Percentiles rank a stretch among this genome's conserved stretches.
phyloP scores from a whole-genome alignment of 2,888 invertebrate genomes.

The Opisthograptis luteolata region DNA sequence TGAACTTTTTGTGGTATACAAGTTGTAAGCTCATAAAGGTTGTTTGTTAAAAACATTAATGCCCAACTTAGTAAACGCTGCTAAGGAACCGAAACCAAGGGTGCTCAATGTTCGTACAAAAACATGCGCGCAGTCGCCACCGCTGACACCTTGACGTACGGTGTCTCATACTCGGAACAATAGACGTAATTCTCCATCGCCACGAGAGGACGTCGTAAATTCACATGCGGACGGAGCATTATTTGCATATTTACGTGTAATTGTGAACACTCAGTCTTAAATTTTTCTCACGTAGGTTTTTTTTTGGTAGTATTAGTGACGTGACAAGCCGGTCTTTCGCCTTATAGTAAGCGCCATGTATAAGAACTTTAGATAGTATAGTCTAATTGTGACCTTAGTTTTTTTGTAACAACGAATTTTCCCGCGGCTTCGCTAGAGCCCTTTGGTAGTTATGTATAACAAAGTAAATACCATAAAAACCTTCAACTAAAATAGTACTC shows the following conservation, averaged over 20 bases:
- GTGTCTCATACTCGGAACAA: constrained; percentile 38
- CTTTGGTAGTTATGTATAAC: too few relatives aligned
- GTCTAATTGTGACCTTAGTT: too few relatives aligned
- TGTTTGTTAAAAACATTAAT: too few relatives aligned
- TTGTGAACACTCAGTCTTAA: background rate
- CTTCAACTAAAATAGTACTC: too few relatives aligned
- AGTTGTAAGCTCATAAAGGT: too few relatives aligned
- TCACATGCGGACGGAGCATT: constrained; percentile 1
- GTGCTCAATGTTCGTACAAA: constrained; percentile 33
- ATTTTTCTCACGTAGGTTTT: background rate
- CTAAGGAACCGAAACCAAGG: constrained; percentile 8
- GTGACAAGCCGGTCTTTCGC: too few relatives aligned
- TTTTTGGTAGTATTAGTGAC: background rate
- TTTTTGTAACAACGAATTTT: too few relatives aligned
- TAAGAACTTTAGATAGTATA: too few relatives aligned
- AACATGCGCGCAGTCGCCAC: constrained; percentile 14
- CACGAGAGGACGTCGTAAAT: constrained; percentile 16
- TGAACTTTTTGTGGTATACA: too few relatives aligned
- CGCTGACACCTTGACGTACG: constrained; percentile 37
- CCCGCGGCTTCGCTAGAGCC: too few relatives aligned
- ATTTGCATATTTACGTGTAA: constrained; percentile 15
- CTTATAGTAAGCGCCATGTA: too few relatives aligned
- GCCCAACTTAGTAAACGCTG: background rate
- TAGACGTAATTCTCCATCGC: constrained; percentile 35
- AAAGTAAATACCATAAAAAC: too few relatives aligned